These are phyloP conservation scores for Erpetoichthys calabaricus DNA, from an alignment of 2,797 vertebrate species.

Conservation along the genomic window DNA sequence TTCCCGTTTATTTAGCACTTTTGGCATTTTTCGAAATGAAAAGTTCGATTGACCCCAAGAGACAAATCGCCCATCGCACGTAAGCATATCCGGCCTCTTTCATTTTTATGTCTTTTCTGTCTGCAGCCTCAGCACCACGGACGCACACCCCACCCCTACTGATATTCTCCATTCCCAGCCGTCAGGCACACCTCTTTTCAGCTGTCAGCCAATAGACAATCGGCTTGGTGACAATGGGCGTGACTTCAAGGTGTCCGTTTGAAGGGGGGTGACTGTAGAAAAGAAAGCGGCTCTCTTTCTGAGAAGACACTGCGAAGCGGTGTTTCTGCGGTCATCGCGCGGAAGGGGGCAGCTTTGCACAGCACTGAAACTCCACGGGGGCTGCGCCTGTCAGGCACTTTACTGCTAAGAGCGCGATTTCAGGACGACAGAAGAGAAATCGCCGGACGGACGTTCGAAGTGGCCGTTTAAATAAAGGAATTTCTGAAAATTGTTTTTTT, in stretches of 20 bases:
- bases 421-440: no score
- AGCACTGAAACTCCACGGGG: conserved; percentile 29
- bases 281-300: conserved; percentile 35
- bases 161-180: conserved; percentile 1
- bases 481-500: no score
- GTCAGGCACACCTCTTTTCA: conserved; percentile 6
- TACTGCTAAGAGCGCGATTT: conserved; percentile 5
- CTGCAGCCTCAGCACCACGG: conserved; percentile 15
- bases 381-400: conserved; percentile 11
- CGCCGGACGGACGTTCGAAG: no score
- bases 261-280: conserved; percentile 27
- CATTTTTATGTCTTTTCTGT: conserved; percentile 31
- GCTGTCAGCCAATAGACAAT: conserved; percentile 36
- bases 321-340: not conserved
- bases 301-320: conserved; percentile 33
- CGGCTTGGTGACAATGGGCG: conserved; percentile 23
- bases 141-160: conserved; percentile 5
- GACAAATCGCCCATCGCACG: no score
- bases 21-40: no score
- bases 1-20: no score
- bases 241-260: conserved; percentile 26
- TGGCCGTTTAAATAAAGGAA: no score
- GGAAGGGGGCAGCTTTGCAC: conserved; percentile 4
- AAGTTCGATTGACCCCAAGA: no score
- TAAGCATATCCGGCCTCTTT: conserved; percentile 26